Conservation (phyloP, 2,888 invertebrate species). For the Coleophora deauratella region DNA sequence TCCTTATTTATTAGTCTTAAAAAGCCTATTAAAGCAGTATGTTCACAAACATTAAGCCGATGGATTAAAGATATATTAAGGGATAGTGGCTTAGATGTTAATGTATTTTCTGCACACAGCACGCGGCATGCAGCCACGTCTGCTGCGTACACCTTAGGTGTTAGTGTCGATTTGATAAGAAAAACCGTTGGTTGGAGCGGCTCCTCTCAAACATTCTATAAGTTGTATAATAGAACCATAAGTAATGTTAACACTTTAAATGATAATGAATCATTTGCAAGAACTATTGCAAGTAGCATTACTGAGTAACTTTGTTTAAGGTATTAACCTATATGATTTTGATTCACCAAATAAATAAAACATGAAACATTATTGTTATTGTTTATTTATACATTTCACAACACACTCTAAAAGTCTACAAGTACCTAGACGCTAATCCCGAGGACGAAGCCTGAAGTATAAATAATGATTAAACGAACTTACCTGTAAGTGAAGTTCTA, state of each 20-base stretch:
- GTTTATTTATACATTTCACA: too few relatives aligned
- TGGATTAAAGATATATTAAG: not conserved
- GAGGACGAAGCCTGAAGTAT: too few relatives aligned
- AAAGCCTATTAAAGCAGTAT: not conserved
- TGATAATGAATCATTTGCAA: not conserved
- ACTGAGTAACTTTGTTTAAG: too few relatives aligned
- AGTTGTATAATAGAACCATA: conserved; percentile 1
- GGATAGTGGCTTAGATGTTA: not conserved
- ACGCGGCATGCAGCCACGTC: not conserved
- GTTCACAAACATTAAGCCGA: not conserved
- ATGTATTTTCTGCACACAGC: not conserved
- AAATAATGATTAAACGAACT: too few relatives aligned
- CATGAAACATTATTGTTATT: too few relatives aligned
- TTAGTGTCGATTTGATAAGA: conserved; percentile 1
- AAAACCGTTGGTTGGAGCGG: conserved; percentile 6
- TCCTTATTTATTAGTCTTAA: not conserved
- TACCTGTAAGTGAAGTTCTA: too few relatives aligned
- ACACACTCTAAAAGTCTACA: too few relatives aligned
- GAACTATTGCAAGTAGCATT: not conserved
- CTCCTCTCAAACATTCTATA: conserved; percentile 1
- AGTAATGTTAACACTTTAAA: not conserved
- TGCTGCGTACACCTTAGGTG: not conserved
- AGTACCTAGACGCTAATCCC: too few relatives aligned
- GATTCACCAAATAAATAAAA: too few relatives aligned
- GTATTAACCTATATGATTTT: too few relatives aligned